Base-by-base conservation (phyloP, 2,888 invertebrate genomes). In the Deilephila porcellus region DNA sequence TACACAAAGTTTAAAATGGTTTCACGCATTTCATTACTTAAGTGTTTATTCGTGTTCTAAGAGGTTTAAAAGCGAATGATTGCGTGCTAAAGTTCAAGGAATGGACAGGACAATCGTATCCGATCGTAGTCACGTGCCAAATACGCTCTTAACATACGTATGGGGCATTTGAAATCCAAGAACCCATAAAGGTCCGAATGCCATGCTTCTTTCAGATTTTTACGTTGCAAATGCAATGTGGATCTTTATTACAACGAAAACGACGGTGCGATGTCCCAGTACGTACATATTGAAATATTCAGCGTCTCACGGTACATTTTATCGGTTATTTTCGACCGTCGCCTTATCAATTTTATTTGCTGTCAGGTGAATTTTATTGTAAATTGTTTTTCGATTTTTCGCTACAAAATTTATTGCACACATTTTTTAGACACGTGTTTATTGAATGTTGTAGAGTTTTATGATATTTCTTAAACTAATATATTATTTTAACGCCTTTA, bases 81-180 rank as follows among this genome's bases (percentile, higher is more conserved):
- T 7, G 14, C 56, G 14, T 34, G n/a, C 70, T 53, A 34, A n/a
- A 34, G 32, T 56, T 56, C 6, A 56, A 4, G 19, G 32, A 71
- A 34, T 32, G 14, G 32, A 3, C 29, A 71, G 53, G 59, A 53
- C n/a, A 34, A 59, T 56, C n/a, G 53, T 52, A 53, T 32, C n/a
- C 56, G 56, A n/a, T 70, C 56, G 19, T n/a, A 56, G 56, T 70
- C 53, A 56, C 70, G 34, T 56, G 34, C n/a, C 3, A n/a, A 71
- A 70, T 29, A 56, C 8, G 52, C 34, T 20, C 70, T 70, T 32
- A 19, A 70, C 25, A 32, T 70, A 32, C 32, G 56, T 59, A 56
- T 56, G 56, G 56, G 8, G 56, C 45, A 25, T 67, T 53, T 56
- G 19, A 70, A 32, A 25, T 34, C 34, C 32, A 70, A 25, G 32